Evolutionary conservation across 1,140 invertebrate species (phyloP), one percentile per base, ranked within the genome.

Genomic region (Brachionus rubens): DNA sequence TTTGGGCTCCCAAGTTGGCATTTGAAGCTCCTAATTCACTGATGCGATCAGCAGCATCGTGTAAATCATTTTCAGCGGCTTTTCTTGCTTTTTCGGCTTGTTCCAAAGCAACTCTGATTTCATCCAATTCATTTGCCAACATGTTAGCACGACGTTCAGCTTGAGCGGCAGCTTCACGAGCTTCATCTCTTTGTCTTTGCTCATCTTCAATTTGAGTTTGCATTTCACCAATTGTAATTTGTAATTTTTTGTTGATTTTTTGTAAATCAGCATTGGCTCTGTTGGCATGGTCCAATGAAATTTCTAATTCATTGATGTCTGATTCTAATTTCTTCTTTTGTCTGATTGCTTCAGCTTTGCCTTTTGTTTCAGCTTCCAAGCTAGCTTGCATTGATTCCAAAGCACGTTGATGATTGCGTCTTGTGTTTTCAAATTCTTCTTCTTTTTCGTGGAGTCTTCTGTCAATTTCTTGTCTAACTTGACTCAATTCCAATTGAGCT

Each of bases 381-480:
- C 92, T 95, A 79, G 95, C 94, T 88, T 99, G 95, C 93, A 99
- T 98, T 80, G 94, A 96, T 86, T 99, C 96, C 82, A 99, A 90
- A 77, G 94, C 93, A 79, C 96, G 91, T 87, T 98, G 94, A 88
- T 99, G 96, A 86, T 98, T 98, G 85, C 96, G 91, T 81, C 52
- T 82, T 78, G 96, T 98, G 85, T 98, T 98, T 86, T 99, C 96
- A 88, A 99, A 99, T 88, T 99, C 96, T 82, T 99, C 96, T 85
- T 99, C 96, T 88, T 99, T 99, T 89, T 99, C 96, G 24, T 75
- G 68, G 6, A 99, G 93, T 80, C 96, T 90, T 81, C 95, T 91
- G 85, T 99, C 96, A 83, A 99, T 98, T 85, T 99, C 96, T 86
- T 96, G 92, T 83, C 96, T 90, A 78, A 99, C 94, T 84, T 96